A percentile compares a stretch with the other conserved stretches of the same genome.
Evolutionary conservation across 2,797 vertebrate species (phyloP).

Genomic region (Clarias fuscus): DNA sequence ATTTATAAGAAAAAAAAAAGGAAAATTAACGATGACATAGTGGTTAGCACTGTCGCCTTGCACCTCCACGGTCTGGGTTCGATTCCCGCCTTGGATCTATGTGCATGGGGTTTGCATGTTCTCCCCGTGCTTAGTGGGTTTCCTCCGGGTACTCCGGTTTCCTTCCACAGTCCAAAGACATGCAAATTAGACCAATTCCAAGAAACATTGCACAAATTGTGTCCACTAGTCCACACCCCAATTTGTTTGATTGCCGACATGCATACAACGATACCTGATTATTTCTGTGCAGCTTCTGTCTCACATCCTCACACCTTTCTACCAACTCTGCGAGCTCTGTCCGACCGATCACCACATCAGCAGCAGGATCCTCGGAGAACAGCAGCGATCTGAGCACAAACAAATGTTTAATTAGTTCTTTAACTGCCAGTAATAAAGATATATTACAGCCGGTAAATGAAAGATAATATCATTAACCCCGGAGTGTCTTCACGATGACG

Average conservation of each 20-base stretch:
- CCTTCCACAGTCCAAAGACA: too few species aligned
- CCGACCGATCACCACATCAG: slow-evolving; percentile 53
- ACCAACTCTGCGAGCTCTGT: slow-evolving; percentile 56
- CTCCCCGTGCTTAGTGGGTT: too few species aligned
- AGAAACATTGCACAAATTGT: too few species aligned
- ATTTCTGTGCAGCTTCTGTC: slow-evolving; percentile 58
- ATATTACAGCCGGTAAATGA: slow-evolving; percentile 22
- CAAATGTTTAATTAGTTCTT: slow-evolving; percentile 13
- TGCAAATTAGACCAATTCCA: too few species aligned
- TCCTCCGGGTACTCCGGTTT: too few species aligned
- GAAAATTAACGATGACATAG: too few species aligned
- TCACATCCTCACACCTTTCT: slow-evolving; percentile 59
- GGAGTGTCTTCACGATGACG: slow-evolving; percentile 12
- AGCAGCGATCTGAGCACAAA: slow-evolving; percentile 56
- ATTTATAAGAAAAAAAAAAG: too few species aligned
- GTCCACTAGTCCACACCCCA: not conserved
- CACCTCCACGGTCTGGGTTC: too few species aligned
- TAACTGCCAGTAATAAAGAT: slow-evolving; percentile 32
- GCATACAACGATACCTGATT: slow-evolving; percentile 53
- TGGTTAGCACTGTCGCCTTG: too few species aligned
- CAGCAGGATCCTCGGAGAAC: slow-evolving; percentile 45
- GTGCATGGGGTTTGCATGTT: too few species aligned
- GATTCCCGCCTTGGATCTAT: too few species aligned
- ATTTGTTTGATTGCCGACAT: not conserved
- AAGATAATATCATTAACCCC: slow-evolving; percentile 20